These are phyloP conservation scores for Allolobophora icterica DNA, from an alignment of 2,888 invertebrate genomes.

Conservation along the genomic window DNA sequence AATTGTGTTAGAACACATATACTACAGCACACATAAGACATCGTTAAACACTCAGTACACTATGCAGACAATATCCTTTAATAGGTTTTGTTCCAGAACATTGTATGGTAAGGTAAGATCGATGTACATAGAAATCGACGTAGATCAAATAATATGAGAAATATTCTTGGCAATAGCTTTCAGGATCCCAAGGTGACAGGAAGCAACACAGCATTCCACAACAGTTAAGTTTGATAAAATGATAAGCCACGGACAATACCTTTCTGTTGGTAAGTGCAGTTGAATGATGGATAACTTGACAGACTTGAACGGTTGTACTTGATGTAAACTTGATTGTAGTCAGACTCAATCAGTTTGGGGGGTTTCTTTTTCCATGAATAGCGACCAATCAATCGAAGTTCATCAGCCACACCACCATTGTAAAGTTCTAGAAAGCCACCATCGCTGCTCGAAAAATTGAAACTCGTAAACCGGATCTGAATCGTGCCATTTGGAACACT, in stretches of 20 bases:
- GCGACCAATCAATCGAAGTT: slow-evolving; percentile 11
- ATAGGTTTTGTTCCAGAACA: too few species aligned
- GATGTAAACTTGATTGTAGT: not conserved
- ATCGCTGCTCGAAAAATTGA: not conserved
- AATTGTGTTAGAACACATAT: too few species aligned
- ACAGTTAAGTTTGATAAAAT: too few species aligned
- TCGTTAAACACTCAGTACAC: too few species aligned
- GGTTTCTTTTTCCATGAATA: not conserved
- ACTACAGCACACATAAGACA: too few species aligned
- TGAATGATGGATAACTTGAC: not conserved
- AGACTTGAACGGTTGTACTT: slow-evolving; percentile 23
- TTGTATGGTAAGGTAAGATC: too few species aligned
- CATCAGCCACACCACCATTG: slow-evolving; percentile 3
- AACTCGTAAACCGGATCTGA: not conserved
- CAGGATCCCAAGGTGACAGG: too few species aligned
- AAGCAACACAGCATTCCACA: too few species aligned
- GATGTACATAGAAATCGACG: too few species aligned
- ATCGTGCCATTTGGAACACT: slow-evolving; percentile 21
- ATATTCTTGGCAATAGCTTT: too few species aligned
- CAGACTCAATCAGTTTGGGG: not conserved
- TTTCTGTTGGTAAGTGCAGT: slow-evolving; percentile 20
- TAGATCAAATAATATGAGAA: too few species aligned
- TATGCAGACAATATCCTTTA: too few species aligned
- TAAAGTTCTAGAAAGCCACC: not conserved
- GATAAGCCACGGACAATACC: not conserved